Percentiles rank a stretch among this genome's conserved stretches.
Evolutionary conservation across 2,113 vertebrate species (phyloP).

Genomic region (Ochotona curzoniae): DNA sequence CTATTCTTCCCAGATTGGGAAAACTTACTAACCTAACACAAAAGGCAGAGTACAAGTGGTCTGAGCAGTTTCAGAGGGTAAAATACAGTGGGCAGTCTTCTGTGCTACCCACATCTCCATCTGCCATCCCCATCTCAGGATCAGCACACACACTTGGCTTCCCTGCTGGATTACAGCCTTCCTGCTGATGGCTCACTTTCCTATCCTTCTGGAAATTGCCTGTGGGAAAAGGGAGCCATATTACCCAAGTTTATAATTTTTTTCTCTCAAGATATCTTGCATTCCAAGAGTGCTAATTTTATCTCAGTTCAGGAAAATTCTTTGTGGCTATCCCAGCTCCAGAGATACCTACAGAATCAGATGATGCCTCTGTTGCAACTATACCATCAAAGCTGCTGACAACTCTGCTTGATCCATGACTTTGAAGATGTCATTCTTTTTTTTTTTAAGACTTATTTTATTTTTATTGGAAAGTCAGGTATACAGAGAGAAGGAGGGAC

Average conservation of each 20-base stretch:
- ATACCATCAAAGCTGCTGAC: background rate
- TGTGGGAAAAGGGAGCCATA: background rate
- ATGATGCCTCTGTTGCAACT: background rate
- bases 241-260: constrained; percentile 11
- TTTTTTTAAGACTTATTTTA: too few species aligned
- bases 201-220: background rate
- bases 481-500: too few species aligned
- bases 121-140: background rate
- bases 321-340: background rate
- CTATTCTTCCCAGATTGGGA: background rate
- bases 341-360: background rate
- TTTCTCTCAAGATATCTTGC: background rate
- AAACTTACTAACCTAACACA: background rate
- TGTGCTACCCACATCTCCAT: background rate
- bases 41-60: background rate
- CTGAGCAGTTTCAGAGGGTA: background rate
- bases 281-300: background rate
- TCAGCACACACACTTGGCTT: background rate
- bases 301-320: constrained; percentile 14
- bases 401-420: background rate
- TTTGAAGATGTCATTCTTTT: background rate
- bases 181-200: background rate
- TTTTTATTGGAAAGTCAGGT: too few species aligned
- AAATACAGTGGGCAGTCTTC: background rate
- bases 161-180: background rate